Percentiles rank a stretch among this genome's conserved stretches.
Conservation (phyloP, 2,888 invertebrate genomes). For the Tetranychus piercei region DNA sequence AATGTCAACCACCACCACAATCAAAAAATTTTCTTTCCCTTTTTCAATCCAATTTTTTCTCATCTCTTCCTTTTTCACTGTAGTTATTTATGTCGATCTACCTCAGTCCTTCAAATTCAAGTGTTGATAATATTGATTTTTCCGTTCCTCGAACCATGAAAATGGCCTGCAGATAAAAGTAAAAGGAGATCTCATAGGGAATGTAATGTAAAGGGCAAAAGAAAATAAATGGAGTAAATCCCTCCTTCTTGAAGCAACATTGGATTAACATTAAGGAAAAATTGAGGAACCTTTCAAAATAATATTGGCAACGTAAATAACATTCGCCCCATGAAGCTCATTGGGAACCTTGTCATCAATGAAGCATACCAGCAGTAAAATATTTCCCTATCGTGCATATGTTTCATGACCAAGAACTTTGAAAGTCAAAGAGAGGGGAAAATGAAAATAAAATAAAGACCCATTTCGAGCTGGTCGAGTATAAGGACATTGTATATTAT, state of each 20-base stretch:
- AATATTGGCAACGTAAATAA: background rate
- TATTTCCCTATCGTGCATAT: background rate
- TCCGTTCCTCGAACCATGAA: background rate
- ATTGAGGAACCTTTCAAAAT: background rate
- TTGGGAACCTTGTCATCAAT: background rate
- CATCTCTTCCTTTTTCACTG: background rate
- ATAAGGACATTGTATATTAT: too few species aligned
- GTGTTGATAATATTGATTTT: background rate
- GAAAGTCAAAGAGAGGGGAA: background rate
- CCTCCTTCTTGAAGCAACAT: background rate
- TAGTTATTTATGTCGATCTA: background rate
- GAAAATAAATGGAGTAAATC: background rate
- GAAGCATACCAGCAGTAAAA: background rate
- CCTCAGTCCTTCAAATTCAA: background rate
- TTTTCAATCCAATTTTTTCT: background rate
- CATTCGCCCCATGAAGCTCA: background rate
- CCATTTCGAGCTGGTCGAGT: too few species aligned
- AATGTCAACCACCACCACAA: background rate
- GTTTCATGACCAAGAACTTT: background rate
- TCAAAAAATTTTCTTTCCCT: background rate
- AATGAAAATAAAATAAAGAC: background rate
- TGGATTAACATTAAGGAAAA: constrained; percentile 8
- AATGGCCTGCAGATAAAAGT: background rate
- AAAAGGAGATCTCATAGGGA: background rate
- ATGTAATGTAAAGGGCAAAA: background rate